Base-by-base conservation (phyloP, 2,888 invertebrate genomes). In the Bembecia ichneumoniformis region DNA sequence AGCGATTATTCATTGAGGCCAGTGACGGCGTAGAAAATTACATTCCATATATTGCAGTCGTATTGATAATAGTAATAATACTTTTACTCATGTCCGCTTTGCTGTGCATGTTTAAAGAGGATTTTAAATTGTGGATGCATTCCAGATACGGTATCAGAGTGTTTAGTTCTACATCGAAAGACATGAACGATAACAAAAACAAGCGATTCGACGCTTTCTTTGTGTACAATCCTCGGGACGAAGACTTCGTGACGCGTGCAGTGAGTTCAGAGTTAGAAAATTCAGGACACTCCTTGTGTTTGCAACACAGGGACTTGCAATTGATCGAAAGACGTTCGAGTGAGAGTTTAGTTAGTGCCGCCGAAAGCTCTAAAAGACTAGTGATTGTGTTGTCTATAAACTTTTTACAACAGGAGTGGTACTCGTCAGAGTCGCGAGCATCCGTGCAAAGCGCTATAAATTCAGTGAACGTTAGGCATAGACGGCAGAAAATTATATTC, bases 131-230 rank as follows among this genome's bases (percentile, higher is more conserved):
- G 54, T 94, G 94, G 93, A 90, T 93, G 62, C 93, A 93, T 80
- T 91, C 93, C 13, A 91, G 89, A 61, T 94, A 93, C 74, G 94
- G 94, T 40, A 88, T 94, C 47, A 88, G 94, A 62, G 87, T 94
- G 60, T 92, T 93, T 72, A 91, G 91, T 74, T 90, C 90, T 53
- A 82, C 83, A 53, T 77, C 88, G 45, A 82, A 86, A 62, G 87
- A 88, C 55, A 82, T 88, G 74, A 88, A 89, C 63, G 87, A 87
- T 63, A 86, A 82, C 64, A 88, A 87, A 77, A 92, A 93, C 69
- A 91, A 93, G 64, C 88, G 94, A 9, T 96, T 94, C 79, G 96
- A 96, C 75, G 95, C 95, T 52, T 96, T 96, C 83, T 90, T 96
- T 71, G 92, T 95, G 55, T 96, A 96, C 87, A 93, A 94, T 75